A percentile compares a stretch with the other conserved stretches of the same genome.
phyloP scores from a whole-genome alignment of 30 jellyfish, hydroid and myxozoan genomes.

The Cassiopea andromeda region DNA sequence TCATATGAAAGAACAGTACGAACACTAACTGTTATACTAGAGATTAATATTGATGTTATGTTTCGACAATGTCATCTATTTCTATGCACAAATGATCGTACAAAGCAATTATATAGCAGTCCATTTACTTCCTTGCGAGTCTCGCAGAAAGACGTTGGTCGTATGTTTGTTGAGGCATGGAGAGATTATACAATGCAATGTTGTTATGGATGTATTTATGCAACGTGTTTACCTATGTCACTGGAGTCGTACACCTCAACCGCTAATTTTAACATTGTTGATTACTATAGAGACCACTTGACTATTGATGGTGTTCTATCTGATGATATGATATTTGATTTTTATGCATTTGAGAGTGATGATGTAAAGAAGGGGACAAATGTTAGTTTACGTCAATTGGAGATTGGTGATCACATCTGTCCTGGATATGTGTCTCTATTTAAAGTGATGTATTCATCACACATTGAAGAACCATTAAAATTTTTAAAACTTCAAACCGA shows the following conservation, averaged over 20 bases:
- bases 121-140: background rate
- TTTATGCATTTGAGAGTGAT: background rate
- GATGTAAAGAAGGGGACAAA: background rate
- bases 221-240: background rate
- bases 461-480: no score
- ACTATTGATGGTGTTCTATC: background rate
- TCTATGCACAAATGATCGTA: background rate
- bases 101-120: no score
- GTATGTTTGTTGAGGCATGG: background rate
- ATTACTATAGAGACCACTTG: no score
- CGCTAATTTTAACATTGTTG: background rate
- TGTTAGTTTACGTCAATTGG: background rate
- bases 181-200: background rate
- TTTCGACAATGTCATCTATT: background rate
- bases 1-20: background rate
- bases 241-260: background rate
- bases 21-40: background rate
- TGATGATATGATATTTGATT: background rate
- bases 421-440: no score
- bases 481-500: no score
- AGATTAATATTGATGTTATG: background rate
- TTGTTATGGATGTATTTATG: background rate
- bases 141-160: background rate
- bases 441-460: no score
- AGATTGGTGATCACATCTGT: no score